Evolutionary conservation across 2,797 vertebrate species (phyloP).

Genomic region (Merluccius polli): DNA sequence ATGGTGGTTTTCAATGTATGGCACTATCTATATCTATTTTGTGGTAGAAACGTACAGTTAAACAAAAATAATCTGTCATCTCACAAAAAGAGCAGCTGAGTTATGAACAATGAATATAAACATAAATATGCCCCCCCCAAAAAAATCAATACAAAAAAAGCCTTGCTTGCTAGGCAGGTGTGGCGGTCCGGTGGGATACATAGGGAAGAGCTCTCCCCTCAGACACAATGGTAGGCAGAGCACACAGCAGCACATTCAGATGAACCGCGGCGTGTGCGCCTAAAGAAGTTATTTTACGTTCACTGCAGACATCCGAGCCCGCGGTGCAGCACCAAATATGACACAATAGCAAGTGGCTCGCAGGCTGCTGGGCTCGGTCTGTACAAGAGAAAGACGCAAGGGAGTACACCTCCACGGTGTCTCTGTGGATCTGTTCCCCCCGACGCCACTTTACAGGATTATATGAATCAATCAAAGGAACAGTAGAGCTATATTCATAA

Average conservation of each 20-base stretch:
- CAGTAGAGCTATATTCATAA: not conserved
- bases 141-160: too few species aligned
- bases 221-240: constrained; percentile 40
- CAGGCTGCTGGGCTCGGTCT: not conserved
- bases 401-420: not conserved
- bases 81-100: not conserved
- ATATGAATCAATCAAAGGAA: not conserved
- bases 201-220: constrained; percentile 30
- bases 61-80: not conserved
- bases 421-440: not conserved
- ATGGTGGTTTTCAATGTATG: too few species aligned
- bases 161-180: not conserved
- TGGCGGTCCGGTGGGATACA: not conserved
- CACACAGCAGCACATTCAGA: constrained; percentile 32
- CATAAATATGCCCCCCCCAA: too few species aligned
- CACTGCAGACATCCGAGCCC: constrained; percentile 31
- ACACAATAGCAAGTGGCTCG: constrained; percentile 1
- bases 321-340: constrained; percentile 43
- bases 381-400: not conserved
- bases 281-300: constrained; percentile 27
- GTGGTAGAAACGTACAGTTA: not conserved
- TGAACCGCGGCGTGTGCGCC: constrained; percentile 39
- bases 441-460: not conserved
- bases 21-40: too few species aligned
- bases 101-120: not conserved